These are phyloP conservation scores for Marcusenius ussheri DNA, from an alignment of 2,113 vertebrate species.

Conservation along the genomic window DNA sequence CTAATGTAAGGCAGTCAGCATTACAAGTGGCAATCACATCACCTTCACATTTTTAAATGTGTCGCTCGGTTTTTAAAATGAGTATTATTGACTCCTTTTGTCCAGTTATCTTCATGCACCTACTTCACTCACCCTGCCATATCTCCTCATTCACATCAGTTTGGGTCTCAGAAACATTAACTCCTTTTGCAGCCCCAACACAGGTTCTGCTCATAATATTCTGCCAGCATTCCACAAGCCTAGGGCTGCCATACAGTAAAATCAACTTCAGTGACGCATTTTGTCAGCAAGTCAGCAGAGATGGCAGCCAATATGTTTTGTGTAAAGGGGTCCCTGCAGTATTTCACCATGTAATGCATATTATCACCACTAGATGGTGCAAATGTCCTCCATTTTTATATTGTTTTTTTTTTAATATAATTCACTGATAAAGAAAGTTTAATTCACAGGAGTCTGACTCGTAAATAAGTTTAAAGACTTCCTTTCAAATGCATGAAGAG, in stretches of 20 bases:
- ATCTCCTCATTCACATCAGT: neutral
- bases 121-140: neutral
- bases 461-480: neutral
- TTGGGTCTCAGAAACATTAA: neutral
- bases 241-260: neutral
- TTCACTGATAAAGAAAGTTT: neutral
- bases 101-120: too few species aligned
- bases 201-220: neutral
- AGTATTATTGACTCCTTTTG: neutral
- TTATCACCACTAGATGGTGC: neutral
- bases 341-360: neutral
- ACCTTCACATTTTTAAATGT: neutral
- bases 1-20: neutral
- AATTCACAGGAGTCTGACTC: neutral
- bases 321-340: neutral
- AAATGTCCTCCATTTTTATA: neutral
- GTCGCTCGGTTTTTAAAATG: neutral
- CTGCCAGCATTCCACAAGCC: neutral
- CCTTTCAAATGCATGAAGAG: neutral
- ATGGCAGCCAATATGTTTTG: neutral
- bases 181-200: neutral
- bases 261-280: neutral
- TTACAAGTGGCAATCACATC: neutral
- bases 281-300: neutral
- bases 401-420: neutral